A percentile compares a stretch with the other conserved stretches of the same genome.
Evolutionary conservation across 2,113 vertebrate genomes (phyloP).

Genomic region (Typhlomys cinereus): DNA sequence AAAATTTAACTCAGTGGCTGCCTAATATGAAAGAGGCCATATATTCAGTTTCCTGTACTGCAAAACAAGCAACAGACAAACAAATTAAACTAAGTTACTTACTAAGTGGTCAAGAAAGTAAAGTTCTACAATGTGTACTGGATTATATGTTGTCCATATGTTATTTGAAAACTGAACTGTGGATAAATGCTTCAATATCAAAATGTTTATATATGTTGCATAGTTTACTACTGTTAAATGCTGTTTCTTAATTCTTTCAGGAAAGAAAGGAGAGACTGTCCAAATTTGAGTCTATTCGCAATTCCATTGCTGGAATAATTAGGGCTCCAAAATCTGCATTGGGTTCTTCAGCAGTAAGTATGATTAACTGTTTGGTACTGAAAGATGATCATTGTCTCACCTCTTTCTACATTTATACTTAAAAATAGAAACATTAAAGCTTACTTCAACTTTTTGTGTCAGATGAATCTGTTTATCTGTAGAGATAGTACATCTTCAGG

Average conservation of each 20-base stretch:
- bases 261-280: slow-evolving; percentile 96
- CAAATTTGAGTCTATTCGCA: slow-evolving; percentile 95
- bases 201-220: background rate
- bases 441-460: slow-evolving; percentile 7
- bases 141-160: slow-evolving; percentile 12
- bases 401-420: slow-evolving; percentile 24
- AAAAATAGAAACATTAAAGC: background rate
- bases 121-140: background rate
- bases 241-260: slow-evolving; percentile 81
- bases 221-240: slow-evolving; percentile 19
- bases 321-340: slow-evolving; percentile 93
- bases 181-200: background rate
- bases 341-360: slow-evolving; percentile 93
- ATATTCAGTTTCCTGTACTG: too few species aligned
- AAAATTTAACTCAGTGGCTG: too few species aligned
- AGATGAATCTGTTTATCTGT: background rate
- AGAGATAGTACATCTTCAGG: background rate
- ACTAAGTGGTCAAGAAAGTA: background rate
- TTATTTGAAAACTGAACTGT: slow-evolving; percentile 35
- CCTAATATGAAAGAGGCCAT: too few species aligned
- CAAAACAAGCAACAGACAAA: too few species aligned
- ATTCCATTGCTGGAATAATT: slow-evolving; percentile 97
- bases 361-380: background rate
- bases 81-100: slow-evolving; percentile 22
- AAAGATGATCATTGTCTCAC: background rate